Evolutionary conservation across 2,797 vertebrate genomes (phyloP), one percentile per base, ranked within the genome.

Genomic region (Gymnothorax javanicus): DNA sequence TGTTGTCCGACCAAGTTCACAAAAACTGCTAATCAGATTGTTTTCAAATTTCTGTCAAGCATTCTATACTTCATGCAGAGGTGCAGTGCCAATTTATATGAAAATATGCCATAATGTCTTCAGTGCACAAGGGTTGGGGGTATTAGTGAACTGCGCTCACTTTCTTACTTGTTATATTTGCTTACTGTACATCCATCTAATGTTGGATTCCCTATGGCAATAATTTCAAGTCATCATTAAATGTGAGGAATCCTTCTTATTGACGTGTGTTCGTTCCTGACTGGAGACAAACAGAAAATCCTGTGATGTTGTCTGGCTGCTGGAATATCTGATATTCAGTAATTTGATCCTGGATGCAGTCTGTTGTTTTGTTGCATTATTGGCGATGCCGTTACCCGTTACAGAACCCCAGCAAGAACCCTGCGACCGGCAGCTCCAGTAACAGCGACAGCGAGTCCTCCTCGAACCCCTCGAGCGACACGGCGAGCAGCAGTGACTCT

Each of bases 371-470:
- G 50, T 56, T 81, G 50, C 77, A 2, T 81, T 54, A 81, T 81
- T 33, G 52, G 54, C 20, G 52, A 52, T 56, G 77, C 20, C 7
- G 50, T 20, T 83, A n/a, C 50, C 27, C 86, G 87, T 81, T 86
- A 27, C 89, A 98, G 96, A 97, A 97, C 89, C 94, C 94, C 89
- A 95, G 94, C 89, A 97, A 97, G 92, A 97, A 96, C n/a, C n/a
- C n/a, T 92, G 79, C 94, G 20, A 83, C 94, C 89, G 97, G 98
- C 91, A 96, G 96, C 91, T 97, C 96, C 69, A 98, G 97, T 94
- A 96, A 97, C 92, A 98, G 96, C 0, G 97, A 97, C 91, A 98
- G 97, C 92, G 97, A 97, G 87, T 97, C 97, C 71, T 95, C 97
- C 77, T 98, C 97, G 17, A 97, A 97, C 90, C 97, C 96, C 90